phyloP scores from a whole-genome alignment of 2,797 vertebrate genomes.

The Florisuga fusca region DNA sequence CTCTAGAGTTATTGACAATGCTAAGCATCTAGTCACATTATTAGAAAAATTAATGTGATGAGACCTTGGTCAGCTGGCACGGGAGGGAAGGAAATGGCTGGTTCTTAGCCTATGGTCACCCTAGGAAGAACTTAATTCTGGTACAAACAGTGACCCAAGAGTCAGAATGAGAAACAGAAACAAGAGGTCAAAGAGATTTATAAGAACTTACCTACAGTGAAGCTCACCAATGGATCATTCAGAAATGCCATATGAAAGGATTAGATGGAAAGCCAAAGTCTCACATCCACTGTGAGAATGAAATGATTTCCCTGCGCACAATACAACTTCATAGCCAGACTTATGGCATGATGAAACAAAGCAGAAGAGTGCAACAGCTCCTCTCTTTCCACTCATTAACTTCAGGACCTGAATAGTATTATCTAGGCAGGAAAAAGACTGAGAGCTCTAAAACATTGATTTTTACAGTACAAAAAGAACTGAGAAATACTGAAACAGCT shows the following conservation, averaged over 20 bases:
- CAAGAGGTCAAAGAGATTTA: background rate
- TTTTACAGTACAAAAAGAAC: background rate
- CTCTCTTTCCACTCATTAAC: background rate
- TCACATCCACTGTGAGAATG: background rate
- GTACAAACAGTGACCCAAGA: background rate
- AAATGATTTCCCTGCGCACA: background rate
- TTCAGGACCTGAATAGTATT: background rate
- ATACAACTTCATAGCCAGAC: background rate
- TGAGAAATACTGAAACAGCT: background rate
- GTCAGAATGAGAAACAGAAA: background rate
- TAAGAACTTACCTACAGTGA: background rate
- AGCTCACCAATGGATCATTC: background rate
- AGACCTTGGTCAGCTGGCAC: background rate
- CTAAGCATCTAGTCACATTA: background rate
- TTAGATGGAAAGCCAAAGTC: background rate
- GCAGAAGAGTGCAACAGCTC: background rate
- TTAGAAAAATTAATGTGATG: background rate
- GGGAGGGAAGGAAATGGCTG: background rate
- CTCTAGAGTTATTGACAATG: background rate
- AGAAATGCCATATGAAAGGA: background rate
- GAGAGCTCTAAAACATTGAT: background rate
- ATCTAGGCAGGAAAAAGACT: accelerated
- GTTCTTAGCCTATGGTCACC: no score
- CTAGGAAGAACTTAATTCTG: background rate
- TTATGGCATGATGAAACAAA: background rate